Evolutionary conservation across 2,797 vertebrate genomes (phyloP).

Genomic region (Squalus acanthias): DNA sequence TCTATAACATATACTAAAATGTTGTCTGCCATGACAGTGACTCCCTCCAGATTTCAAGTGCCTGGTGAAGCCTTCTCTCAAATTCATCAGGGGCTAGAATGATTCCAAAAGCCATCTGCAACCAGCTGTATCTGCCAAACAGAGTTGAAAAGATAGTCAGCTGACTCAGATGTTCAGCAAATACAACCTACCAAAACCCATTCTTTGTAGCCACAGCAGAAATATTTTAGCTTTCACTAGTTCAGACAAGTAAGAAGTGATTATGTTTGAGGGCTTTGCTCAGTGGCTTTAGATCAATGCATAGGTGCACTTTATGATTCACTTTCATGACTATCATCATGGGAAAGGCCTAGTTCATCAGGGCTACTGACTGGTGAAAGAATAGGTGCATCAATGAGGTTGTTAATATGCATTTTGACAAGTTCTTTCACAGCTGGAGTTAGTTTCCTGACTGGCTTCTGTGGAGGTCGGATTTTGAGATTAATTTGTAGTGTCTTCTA

Average conservation of each 20-base stretch:
- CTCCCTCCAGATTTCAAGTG: neutral
- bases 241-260: neutral
- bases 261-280: neutral
- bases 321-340: neutral
- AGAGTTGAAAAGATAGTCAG: neutral
- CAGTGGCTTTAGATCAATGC: neutral
- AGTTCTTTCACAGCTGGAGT: neutral
- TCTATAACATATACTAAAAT: neutral
- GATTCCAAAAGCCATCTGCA: neutral
- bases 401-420: neutral
- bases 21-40: neutral
- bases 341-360: neutral
- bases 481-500: neutral
- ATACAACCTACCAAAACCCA: neutral
- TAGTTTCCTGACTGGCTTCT: neutral
- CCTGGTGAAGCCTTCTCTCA: neutral
- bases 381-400: neutral
- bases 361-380: neutral
- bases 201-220: neutral
- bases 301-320: neutral
- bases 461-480: neutral
- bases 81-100: conserved; percentile 5
- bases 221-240: neutral
- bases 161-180: neutral
- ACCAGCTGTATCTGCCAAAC: neutral